These are phyloP conservation scores for Bibio marci DNA, from an alignment of 2,888 invertebrate species.

Conservation along the genomic window DNA sequence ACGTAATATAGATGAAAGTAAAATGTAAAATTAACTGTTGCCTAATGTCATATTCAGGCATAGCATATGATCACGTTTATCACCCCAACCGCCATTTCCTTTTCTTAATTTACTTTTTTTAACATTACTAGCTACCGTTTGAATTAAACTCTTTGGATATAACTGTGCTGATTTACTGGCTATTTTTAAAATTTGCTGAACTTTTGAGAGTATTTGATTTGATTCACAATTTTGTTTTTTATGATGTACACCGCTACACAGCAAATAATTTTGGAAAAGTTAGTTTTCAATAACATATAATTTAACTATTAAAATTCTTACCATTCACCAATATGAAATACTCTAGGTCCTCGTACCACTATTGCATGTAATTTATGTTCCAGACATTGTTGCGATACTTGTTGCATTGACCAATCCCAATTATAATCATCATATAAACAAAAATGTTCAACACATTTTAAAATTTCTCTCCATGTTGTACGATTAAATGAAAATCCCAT, in stretches of 20 bases:
- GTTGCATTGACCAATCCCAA: conserved; percentile 96
- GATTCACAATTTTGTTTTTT: conserved; percentile 84
- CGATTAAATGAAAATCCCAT: conserved; percentile 97
- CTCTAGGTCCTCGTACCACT: conserved; percentile 80
- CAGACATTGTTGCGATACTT: conserved; percentile 72
- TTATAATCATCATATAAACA: conserved; percentile 98
- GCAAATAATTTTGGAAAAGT: conserved; percentile 7
- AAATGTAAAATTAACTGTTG: too few relatives aligned
- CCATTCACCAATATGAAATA: conserved; percentile 99
- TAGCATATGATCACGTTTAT: conserved; percentile 62
- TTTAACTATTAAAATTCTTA: conserved; percentile 29
- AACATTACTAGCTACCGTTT: conserved; percentile 46
- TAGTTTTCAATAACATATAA: not conserved
- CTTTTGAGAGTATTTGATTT: conserved; percentile 66
- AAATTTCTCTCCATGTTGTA: conserved; percentile 70
- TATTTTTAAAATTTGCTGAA: conserved; percentile 57
- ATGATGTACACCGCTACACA: conserved; percentile 82
- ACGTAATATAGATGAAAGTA: too few relatives aligned
- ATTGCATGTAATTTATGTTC: conserved; percentile 65
- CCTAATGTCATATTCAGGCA: conserved; percentile 56
- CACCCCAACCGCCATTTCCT: conserved; percentile 98
- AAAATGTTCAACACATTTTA: conserved; percentile 67
- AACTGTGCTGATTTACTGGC: conserved; percentile 45
- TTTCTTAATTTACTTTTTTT: conserved; percentile 62
- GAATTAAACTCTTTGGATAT: conserved; percentile 49